These are phyloP conservation scores for Ennomos fuscantarius DNA, from an alignment of 2,888 invertebrate species.

Conservation along the genomic window DNA sequence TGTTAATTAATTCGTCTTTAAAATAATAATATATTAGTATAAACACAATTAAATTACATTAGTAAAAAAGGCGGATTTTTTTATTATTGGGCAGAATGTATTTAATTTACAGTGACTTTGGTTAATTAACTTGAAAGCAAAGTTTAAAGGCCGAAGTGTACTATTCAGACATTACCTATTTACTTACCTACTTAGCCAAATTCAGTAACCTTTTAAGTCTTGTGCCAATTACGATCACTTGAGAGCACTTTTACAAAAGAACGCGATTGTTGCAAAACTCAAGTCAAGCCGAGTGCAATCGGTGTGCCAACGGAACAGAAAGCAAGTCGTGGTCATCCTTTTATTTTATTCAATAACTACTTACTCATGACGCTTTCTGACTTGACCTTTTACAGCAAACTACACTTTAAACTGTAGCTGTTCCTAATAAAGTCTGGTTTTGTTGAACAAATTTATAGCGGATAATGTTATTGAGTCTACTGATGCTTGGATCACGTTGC, in stretches of 20 bases:
- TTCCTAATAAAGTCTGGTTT: conserved; percentile 2
- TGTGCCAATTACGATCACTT: conserved; percentile 15
- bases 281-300: conserved; percentile 19
- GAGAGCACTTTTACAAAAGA: conserved; percentile 23
- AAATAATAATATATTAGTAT: too few species aligned
- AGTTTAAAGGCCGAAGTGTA: too few species aligned
- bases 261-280: conserved; percentile 11
- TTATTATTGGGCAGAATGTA: too few species aligned
- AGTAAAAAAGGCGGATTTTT: too few species aligned
- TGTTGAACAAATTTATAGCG: neutral
- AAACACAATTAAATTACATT: too few species aligned
- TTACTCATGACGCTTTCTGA: conserved; percentile 24
- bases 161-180: too few species aligned
- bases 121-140: too few species aligned
- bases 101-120: too few species aligned
- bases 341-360: conserved; percentile 28
- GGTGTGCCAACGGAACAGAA: conserved; percentile 30
- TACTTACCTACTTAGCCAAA: neutral
- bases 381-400: conserved; percentile 24
- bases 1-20: too few species aligned
- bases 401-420: neutral
- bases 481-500: conserved; percentile 10
- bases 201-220: conserved; percentile 8
- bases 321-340: conserved; percentile 28
- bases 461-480: conserved; percentile 17